A percentile compares a stretch with the other conserved stretches of the same genome.
Evolutionary conservation across 1,140 invertebrate species (phyloP).

Genomic region (Hyphantria cunea): DNA sequence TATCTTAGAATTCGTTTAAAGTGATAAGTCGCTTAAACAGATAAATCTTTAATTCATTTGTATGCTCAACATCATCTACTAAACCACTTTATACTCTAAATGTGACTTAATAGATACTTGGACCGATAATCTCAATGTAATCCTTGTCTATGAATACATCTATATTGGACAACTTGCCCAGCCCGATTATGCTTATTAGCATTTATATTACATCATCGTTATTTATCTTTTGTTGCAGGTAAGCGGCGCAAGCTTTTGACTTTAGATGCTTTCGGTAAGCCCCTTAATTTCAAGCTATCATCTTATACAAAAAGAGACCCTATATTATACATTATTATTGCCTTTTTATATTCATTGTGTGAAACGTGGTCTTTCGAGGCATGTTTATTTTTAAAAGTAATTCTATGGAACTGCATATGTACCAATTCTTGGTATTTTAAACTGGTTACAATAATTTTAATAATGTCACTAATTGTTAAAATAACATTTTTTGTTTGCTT

Average conservation of each 20-base stretch:
- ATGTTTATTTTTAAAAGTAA: constrained; percentile 31
- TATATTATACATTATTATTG: constrained; percentile 13
- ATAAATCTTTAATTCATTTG: constrained; percentile 2
- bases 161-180: not conserved
- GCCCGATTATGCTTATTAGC: not conserved
- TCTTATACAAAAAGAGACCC: constrained; percentile 17
- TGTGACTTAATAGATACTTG: no score
- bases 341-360: constrained; percentile 3
- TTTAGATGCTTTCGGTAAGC: constrained; percentile 26
- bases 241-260: constrained; percentile 27
- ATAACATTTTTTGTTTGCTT: constrained; percentile 13
- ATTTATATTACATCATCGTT: constrained; percentile 18
- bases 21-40: not conserved
- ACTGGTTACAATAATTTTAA: constrained; percentile 15
- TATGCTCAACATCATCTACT: not conserved
- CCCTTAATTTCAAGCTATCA: constrained; percentile 15
- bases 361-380: constrained; percentile 7
- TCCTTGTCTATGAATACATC: not conserved
- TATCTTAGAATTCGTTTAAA: no score
- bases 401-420: constrained; percentile 9
- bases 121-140: not conserved
- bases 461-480: no score
- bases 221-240: constrained; percentile 46
- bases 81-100: no score
- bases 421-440: constrained; percentile 15